Evolutionary conservation across 2,797 vertebrate genomes (phyloP).

Genomic region (Labeo calbasu): DNA sequence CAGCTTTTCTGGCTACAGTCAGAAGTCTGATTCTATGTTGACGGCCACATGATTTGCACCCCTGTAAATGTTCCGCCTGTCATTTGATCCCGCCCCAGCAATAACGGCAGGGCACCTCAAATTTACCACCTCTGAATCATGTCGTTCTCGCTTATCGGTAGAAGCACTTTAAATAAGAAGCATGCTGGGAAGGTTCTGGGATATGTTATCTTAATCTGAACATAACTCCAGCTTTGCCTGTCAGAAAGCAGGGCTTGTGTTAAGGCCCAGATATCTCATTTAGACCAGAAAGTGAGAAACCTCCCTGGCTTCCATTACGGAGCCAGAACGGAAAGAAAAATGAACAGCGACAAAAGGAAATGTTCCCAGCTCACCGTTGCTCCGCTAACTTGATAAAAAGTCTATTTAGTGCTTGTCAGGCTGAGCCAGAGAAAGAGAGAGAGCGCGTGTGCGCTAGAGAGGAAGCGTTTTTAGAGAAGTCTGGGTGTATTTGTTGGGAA

Average conservation of each 20-base stretch:
- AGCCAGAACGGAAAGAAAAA: conserved; percentile 69
- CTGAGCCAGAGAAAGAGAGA: conserved; percentile 62
- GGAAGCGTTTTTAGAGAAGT: conserved; percentile 75
- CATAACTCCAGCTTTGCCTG: conserved; percentile 69
- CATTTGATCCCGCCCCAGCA: conserved; percentile 60
- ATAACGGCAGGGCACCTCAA: conserved; percentile 59
- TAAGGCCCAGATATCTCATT: conserved; percentile 77
- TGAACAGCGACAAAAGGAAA: conserved; percentile 58
- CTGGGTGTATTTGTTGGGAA: conserved; percentile 67
- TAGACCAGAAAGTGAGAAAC: conserved; percentile 69
- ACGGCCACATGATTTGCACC: conserved; percentile 42
- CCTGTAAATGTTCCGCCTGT: conserved; percentile 64
- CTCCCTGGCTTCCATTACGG: conserved; percentile 69
- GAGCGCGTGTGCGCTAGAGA: not conserved
- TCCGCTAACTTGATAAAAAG: conserved; percentile 76
- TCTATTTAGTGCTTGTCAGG: conserved; percentile 79
- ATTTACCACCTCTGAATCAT: conserved; percentile 39
- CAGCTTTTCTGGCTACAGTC: conserved; percentile 7
- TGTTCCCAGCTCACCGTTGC: conserved; percentile 66
- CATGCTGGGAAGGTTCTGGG: conserved; percentile 67
- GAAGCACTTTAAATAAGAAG: conserved; percentile 65
- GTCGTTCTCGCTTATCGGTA: conserved; percentile 66
- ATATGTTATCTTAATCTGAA: conserved; percentile 74
- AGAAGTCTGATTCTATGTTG: conserved; percentile 7
- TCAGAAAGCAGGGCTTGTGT: conserved; percentile 66